Evolutionary conservation across 2,888 invertebrate genomes (phyloP).

Genomic region (Hydropsyche betteni): DNA sequence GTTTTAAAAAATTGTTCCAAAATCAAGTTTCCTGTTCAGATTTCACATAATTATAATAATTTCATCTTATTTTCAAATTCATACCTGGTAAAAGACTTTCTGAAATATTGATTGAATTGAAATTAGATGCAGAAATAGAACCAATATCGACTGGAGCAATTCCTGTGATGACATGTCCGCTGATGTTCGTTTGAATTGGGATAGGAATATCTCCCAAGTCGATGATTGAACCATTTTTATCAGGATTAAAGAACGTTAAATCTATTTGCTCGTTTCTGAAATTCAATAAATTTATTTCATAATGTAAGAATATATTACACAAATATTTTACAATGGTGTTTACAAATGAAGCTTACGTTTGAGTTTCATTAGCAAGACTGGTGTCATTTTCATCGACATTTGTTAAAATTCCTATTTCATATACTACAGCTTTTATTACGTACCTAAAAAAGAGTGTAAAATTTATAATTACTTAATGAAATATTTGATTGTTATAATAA

Average conservation of each 20-base stretch:
- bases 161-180: constrained; percentile 65
- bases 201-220: constrained; percentile 65
- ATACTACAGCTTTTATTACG: constrained; percentile 67
- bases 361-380: constrained; percentile 56
- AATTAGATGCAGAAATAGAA: constrained; percentile 17
- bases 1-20: too few species aligned
- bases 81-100: constrained; percentile 29
- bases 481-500: too few species aligned
- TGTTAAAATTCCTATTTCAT: constrained; percentile 70
- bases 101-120: constrained; percentile 17
- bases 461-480: not conserved
- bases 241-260: constrained; percentile 61
- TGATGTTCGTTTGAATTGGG: constrained; percentile 66
- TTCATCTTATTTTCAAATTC: not conserved
- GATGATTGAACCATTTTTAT: constrained; percentile 63
- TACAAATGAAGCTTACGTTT: constrained; percentile 39
- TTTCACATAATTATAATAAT: not conserved
- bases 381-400: constrained; percentile 62
- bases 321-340: not conserved
- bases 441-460: constrained; percentile 58
- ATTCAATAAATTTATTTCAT: constrained; percentile 37
- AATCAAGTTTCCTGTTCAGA: too few species aligned
- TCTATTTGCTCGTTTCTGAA: constrained; percentile 65
- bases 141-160: constrained; percentile 63
- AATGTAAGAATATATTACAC: not conserved